phyloP scores from a whole-genome alignment of 2,888 invertebrate species.

The Acronicta alni region DNA sequence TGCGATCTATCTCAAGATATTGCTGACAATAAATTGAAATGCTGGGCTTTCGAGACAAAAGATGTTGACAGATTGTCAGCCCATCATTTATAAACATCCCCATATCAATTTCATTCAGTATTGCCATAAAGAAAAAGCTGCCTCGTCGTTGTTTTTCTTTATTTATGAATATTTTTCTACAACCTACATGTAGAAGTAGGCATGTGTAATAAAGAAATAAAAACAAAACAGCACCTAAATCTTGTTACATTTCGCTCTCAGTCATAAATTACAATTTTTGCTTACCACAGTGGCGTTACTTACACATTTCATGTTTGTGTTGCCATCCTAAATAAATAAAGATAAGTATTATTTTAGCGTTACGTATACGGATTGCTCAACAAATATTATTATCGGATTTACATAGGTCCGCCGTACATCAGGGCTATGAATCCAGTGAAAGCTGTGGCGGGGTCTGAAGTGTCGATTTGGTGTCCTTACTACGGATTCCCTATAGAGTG shows the following conservation, averaged over 20 bases:
- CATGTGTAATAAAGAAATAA: slow-evolving; percentile 29
- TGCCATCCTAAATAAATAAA: slow-evolving; percentile 59
- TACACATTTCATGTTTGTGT: slow-evolving; percentile 48
- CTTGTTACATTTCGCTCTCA: slow-evolving; percentile 35
- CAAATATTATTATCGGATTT: slow-evolving; percentile 57
- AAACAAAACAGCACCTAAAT: slow-evolving; percentile 34
- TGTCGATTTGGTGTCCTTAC: slow-evolving; percentile 94
- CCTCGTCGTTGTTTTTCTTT: slow-evolving; percentile 20
- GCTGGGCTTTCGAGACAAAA: slow-evolving; percentile 16
- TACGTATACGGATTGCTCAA: slow-evolving; percentile 38
- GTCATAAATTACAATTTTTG: slow-evolving; percentile 48
- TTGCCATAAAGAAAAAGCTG: slow-evolving; percentile 24
- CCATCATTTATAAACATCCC: slow-evolving; percentile 30
- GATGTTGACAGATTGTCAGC: slow-evolving; percentile 38
- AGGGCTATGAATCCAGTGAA: slow-evolving; percentile 93
- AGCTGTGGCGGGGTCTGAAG: slow-evolving; percentile 94
- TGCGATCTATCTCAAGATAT: slow-evolving; percentile 22
- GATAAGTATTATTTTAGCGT: slow-evolving; percentile 52
- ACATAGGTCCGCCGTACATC: slow-evolving; percentile 92
- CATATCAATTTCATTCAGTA: slow-evolving; percentile 42
- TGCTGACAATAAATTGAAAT: slow-evolving; percentile 13
- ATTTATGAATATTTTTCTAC: slow-evolving; percentile 19
- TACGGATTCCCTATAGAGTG: slow-evolving; percentile 94
- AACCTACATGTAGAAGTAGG: slow-evolving; percentile 6
- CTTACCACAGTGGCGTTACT: slow-evolving; percentile 30